A percentile compares a stretch with the other conserved stretches of the same genome.
phyloP scores from a whole-genome alignment of 2,888 invertebrate genomes.

The Julus scandinavius region DNA sequence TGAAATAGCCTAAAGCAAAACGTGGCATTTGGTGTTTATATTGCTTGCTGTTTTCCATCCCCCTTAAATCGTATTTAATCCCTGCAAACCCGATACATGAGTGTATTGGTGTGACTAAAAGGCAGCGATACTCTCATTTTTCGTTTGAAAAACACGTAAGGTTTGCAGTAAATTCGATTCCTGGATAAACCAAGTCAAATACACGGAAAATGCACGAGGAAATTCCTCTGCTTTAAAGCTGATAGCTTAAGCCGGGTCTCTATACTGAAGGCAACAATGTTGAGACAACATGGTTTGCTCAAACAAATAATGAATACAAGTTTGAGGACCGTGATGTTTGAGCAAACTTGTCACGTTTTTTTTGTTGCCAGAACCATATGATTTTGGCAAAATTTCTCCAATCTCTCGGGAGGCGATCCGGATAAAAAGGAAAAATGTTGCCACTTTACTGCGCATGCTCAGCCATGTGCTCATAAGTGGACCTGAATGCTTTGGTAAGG shows the following conservation, averaged over 20 bases:
- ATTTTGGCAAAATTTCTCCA: too few relatives aligned
- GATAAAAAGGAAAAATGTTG: too few relatives aligned
- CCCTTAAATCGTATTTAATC: background rate
- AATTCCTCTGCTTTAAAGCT: slow-evolving; percentile 1
- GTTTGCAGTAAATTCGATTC: background rate
- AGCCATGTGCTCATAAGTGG: too few relatives aligned
- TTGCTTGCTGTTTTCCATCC: background rate
- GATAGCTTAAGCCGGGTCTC: background rate
- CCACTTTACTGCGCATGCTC: too few relatives aligned
- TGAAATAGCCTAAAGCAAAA: background rate
- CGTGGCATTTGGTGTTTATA: slow-evolving; percentile 16
- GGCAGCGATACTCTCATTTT: background rate
- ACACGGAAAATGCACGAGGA: background rate
- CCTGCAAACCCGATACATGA: background rate
- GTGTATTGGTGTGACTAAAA: background rate
- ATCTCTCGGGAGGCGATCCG: too few relatives aligned
- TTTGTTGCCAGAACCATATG: too few relatives aligned
- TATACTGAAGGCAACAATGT: too few relatives aligned
- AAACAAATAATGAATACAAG: too few relatives aligned
- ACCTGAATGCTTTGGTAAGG: too few relatives aligned
- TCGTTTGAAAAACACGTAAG: background rate
- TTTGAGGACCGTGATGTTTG: too few relatives aligned
- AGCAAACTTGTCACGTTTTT: too few relatives aligned
- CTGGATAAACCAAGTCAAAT: background rate
- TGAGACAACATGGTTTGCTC: too few relatives aligned